A percentile compares a stretch with the other conserved stretches of the same genome.
phyloP scores from a whole-genome alignment of 2,888 invertebrate genomes.

The Drosophila leonis region DNA sequence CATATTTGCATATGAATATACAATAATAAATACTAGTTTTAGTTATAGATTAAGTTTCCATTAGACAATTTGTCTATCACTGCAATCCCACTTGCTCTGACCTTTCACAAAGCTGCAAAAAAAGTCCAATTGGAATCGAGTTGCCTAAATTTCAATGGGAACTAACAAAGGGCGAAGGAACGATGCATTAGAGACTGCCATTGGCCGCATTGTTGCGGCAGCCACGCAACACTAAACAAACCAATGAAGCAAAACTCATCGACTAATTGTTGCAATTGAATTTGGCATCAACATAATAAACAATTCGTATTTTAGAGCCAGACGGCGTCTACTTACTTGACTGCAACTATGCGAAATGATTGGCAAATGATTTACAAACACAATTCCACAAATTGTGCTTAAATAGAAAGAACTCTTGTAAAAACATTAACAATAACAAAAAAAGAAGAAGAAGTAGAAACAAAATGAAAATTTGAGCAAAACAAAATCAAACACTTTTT shows the following conservation, averaged over 20 bases:
- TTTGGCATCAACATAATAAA: neutral
- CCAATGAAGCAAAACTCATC: too few species aligned
- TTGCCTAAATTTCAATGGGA: neutral
- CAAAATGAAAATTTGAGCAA: neutral
- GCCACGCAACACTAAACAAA: too few species aligned
- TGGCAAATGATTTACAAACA: constrained; percentile 3
- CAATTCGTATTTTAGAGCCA: neutral
- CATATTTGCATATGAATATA: too few species aligned
- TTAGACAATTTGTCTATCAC: too few species aligned
- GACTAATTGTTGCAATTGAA: constrained; percentile 8
- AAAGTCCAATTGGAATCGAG: too few species aligned
- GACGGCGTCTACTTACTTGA: constrained; percentile 11
- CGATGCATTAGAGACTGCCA: neutral
- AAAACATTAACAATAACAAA: neutral
- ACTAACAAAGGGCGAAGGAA: neutral
- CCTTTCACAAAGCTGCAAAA: too few species aligned
- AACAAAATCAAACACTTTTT: constrained; percentile 8
- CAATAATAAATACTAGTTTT: too few species aligned
- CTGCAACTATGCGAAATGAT: constrained; percentile 4
- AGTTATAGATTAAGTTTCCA: neutral
- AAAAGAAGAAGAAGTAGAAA: neutral
- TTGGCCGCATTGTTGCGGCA: neutral
- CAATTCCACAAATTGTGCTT: constrained; percentile 5
- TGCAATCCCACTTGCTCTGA: too few species aligned
- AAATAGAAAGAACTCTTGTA: constrained; percentile 1